Evolutionary conservation across 2,113 vertebrate species (phyloP).

Genomic region (Clarias gariepinus): DNA sequence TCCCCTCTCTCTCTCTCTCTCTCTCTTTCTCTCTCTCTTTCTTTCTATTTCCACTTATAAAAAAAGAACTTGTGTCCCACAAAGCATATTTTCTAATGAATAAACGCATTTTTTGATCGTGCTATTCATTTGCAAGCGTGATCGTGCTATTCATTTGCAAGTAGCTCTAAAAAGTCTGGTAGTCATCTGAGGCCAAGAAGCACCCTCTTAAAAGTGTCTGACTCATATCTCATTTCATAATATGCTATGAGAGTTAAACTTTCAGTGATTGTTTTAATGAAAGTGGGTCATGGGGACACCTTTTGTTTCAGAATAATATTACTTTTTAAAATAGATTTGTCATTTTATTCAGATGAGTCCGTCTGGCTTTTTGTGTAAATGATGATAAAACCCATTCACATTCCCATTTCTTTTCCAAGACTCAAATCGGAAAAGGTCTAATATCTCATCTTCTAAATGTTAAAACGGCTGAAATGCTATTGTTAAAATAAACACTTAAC

Average conservation of each 20-base stretch:
- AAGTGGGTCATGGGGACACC: neutral
- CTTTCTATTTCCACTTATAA: neutral
- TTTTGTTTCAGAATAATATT: too few species aligned
- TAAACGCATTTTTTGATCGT: neutral
- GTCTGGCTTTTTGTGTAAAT: neutral
- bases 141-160: neutral
- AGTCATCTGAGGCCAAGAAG: neutral
- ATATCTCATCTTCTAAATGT: neutral
- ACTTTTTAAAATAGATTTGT: neutral
- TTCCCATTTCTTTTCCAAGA: neutral
- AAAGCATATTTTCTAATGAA: neutral
- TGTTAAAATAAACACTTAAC: neutral
- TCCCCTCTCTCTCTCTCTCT: conserved; percentile 25
- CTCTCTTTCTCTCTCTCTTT: conserved; percentile 3
- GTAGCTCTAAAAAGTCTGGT: neutral
- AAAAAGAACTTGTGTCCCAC: neutral
- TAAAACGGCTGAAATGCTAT: neutral
- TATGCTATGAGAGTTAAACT: neutral
- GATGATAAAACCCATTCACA: neutral
- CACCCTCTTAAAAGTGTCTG: neutral
- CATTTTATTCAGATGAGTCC: neutral
- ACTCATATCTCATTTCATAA: neutral
- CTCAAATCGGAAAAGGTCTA: neutral
- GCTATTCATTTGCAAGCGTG: too few species aligned
- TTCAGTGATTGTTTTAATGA: neutral